Evolutionary conservation across 2,888 invertebrate species (phyloP).

Genomic region (Cosmopolites sordidus): DNA sequence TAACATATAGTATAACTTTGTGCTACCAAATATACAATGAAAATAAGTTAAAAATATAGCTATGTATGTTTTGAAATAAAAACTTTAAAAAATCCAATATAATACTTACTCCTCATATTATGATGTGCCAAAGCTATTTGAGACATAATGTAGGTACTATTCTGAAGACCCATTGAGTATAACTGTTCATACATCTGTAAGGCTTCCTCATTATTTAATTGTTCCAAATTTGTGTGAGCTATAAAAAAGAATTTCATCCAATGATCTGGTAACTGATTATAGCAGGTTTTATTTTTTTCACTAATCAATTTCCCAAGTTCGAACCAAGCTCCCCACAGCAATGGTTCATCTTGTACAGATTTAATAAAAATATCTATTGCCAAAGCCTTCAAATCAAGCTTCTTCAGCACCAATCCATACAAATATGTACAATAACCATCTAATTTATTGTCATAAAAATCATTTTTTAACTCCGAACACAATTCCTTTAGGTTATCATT

Average conservation of each 20-base stretch:
- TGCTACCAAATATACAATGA: too few species aligned
- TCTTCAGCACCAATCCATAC: constrained; percentile 86
- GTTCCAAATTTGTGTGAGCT: constrained; percentile 83
- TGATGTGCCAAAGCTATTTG: constrained; percentile 92
- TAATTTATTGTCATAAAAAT: constrained; percentile 58
- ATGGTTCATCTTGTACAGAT: constrained; percentile 72
- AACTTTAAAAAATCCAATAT: too few species aligned
- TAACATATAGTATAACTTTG: too few species aligned
- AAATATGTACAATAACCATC: constrained; percentile 88
- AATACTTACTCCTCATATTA: constrained; percentile 75
- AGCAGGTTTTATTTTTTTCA: constrained; percentile 65
- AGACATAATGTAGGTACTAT: constrained; percentile 83
- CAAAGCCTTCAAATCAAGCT: constrained; percentile 72
- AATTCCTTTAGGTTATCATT: constrained; percentile 55
- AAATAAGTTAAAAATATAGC: too few species aligned
- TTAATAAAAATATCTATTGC: constrained; percentile 77
- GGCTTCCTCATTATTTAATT: constrained; percentile 87
- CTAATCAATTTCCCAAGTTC: constrained; percentile 79
- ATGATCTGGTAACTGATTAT: constrained; percentile 70
- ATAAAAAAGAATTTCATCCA: constrained; percentile 95
- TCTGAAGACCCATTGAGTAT: constrained; percentile 74
- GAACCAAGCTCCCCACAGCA: constrained; percentile 94
- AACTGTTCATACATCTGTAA: constrained; percentile 76
- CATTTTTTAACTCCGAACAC: constrained; percentile 55
- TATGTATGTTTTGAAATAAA: too few species aligned